Evolutionary conservation across 2,113 vertebrate genomes (phyloP).

Genomic region (Phrynocephalus versicolor): DNA sequence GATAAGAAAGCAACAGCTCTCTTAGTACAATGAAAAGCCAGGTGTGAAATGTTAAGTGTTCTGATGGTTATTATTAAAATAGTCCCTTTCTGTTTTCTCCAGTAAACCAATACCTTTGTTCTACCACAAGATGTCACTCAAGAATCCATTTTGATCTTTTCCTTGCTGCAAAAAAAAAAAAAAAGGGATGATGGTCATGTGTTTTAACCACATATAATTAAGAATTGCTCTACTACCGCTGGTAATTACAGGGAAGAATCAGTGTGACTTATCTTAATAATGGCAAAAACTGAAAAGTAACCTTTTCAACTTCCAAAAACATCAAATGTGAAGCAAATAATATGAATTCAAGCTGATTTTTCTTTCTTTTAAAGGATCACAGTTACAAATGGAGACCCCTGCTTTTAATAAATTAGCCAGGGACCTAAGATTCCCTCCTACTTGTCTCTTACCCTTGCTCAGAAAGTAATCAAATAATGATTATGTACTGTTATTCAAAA

Average conservation of each 20-base stretch:
- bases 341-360: neutral
- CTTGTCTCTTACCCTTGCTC: neutral
- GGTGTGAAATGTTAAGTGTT: slow-evolving; percentile 43
- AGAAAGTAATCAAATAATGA: neutral
- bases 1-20: slow-evolving; percentile 43
- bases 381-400: neutral
- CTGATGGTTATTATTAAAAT: slow-evolving; percentile 17
- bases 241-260: slow-evolving; percentile 9
- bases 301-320: neutral
- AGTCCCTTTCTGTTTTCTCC: neutral
- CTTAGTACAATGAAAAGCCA: slow-evolving; percentile 62
- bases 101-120: slow-evolving; percentile 29
- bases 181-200: slow-evolving; percentile 49
- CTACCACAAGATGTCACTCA: slow-evolving; percentile 80
- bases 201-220: slow-evolving; percentile 49
- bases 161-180: slow-evolving; percentile 55
- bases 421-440: neutral
- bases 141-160: slow-evolving; percentile 70
- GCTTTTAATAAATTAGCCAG: neutral
- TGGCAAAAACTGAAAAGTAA: slow-evolving; percentile 9
- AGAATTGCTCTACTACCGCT: slow-evolving; percentile 38
- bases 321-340: neutral
- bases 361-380: neutral
- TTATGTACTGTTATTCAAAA: neutral
- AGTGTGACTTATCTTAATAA: slow-evolving; percentile 46